Percentiles rank a stretch among this genome's conserved stretches.
These are phyloP conservation scores for Doryteuthis pealeii DNA, from an alignment of 1,140 invertebrate genomes.

Conservation along the genomic window DNA sequence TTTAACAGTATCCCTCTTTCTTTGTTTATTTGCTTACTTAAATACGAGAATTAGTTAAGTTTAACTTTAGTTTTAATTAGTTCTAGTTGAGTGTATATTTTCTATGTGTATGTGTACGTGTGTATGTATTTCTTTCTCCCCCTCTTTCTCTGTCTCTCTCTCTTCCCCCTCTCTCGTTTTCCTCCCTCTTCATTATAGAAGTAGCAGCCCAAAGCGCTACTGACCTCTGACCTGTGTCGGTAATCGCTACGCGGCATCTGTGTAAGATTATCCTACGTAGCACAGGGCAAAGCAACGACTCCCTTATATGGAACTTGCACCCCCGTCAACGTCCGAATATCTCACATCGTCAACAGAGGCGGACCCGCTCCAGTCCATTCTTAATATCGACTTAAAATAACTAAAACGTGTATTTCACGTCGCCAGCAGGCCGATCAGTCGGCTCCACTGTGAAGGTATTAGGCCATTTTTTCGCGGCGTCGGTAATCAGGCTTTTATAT, in stretches of 20 bases:
- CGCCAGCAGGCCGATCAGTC: background rate
- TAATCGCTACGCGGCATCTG: constrained; percentile 5
- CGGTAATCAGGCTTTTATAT: constrained; percentile 37
- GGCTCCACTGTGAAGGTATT: background rate
- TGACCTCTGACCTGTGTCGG: constrained; percentile 1
- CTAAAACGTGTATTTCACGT: constrained; percentile 9
- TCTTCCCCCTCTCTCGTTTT: no score
- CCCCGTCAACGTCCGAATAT: background rate
- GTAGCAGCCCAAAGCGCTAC: background rate
- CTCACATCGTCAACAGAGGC: background rate
- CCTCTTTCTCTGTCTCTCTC: no score
- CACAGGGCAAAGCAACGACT: background rate
- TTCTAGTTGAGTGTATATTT: no score
- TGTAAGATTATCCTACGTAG: background rate
- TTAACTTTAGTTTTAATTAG: no score
- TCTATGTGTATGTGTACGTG: no score
- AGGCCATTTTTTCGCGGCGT: constrained; percentile 34
- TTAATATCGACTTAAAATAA: background rate
- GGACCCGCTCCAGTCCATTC: no score
- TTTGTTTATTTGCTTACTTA: no score
- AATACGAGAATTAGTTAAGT: no score
- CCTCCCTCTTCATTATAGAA: no score
- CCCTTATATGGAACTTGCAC: constrained; percentile 6
- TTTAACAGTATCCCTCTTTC: no score
- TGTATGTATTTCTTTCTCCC: no score